Base-by-base conservation (phyloP, 1,140 invertebrate species). In the Panagrolaimus sp. region DNA sequence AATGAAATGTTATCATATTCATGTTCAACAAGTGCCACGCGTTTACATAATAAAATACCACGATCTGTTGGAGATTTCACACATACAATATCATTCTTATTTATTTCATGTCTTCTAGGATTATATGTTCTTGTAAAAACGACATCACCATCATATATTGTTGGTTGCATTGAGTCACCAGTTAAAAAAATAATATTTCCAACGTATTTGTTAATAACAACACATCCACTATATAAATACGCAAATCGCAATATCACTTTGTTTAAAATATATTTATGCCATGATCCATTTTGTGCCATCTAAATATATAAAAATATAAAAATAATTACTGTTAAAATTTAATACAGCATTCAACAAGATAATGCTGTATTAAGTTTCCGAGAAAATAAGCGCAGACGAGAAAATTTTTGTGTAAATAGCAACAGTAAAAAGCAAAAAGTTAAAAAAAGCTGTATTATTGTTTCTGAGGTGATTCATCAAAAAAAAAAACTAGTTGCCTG, bases 11-110 rank as follows among this genome's bases (percentile, higher is more conserved):
- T 27, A 27, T 25, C 51, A 11, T 57, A 5, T 9, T 57, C 51
- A 20, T 57, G 51, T 57, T 57, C 51, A 20, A 16, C 11, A 9
- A 27, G 20, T 25, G 51, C 51, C 13, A 57, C 51, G 27, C 51
- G 51, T 57, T 57, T 57, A 27, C 51, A 57, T 27, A 57, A 20
- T 57, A 57, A 57, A 11, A 57, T 20, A 27, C 51, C 51, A 27
- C 14, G n/a, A 57, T 57, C 51, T 11, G 51, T 57, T 27, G 51
- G 51, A 27, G 51, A 57, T 57, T 57, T 57, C 51, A 57, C 51
- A 27, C 51, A 57, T 11, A 57, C 51, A 27, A 57, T 57, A 20
- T 57, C 20, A 27, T 27, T 27, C 27, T 57, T 57, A 20, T 57
- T 27, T 11, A 57, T 27, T 23, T 57, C 27, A 27, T 57, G 51